These are phyloP conservation scores for Sclerurus mexicanus DNA, from an alignment of 2,113 vertebrate genomes.

Conservation along the genomic window DNA sequence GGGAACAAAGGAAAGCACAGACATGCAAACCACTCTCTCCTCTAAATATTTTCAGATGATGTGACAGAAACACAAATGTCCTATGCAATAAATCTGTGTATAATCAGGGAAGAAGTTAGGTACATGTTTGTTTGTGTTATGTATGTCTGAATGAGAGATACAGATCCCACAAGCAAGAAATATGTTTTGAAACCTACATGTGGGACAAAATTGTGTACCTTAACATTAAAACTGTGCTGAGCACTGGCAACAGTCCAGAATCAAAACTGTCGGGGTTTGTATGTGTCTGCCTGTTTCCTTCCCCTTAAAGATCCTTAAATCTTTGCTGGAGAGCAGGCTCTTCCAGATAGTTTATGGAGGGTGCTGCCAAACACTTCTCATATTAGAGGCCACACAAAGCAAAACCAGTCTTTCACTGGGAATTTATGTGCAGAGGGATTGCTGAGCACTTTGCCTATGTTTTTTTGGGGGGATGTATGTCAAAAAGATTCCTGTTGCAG, in stretches of 20 bases:
- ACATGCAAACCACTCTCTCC: background rate
- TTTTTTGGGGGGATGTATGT: background rate
- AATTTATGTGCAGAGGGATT: background rate
- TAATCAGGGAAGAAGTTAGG: background rate
- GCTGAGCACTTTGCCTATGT: background rate
- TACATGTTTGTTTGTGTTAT: conserved; percentile 6
- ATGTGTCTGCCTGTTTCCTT: background rate
- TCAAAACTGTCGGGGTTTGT: background rate
- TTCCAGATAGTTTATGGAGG: background rate
- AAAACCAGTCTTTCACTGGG: background rate
- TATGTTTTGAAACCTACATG: background rate
- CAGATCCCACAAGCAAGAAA: background rate
- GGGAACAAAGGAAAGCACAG: background rate
- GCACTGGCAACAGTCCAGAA: background rate
- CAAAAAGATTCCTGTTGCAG: background rate
- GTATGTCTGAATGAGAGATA: background rate
- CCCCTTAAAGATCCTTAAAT: background rate
- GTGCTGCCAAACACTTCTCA: background rate
- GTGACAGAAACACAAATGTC: background rate
- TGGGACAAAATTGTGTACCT: background rate
- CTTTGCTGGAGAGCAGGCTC: background rate
- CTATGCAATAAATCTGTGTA: background rate
- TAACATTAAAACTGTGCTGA: background rate
- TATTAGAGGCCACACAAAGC: background rate
- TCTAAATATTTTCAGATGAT: background rate